Conservation (phyloP, 2,113 vertebrate genomes). For the Carassius gibelio region DNA sequence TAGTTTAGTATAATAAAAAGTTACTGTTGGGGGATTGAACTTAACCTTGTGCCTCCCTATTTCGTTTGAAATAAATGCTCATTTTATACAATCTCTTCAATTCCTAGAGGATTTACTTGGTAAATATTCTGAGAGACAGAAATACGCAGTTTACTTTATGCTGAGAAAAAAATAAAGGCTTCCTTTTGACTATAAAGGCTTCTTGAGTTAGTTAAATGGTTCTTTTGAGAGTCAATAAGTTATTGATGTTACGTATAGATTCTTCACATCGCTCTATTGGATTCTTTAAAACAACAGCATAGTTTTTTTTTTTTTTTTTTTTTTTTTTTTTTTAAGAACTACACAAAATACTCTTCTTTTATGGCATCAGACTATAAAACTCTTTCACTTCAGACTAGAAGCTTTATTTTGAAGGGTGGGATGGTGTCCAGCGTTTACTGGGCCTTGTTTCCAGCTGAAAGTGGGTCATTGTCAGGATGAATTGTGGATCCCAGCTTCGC, state of each 20-base stretch:
- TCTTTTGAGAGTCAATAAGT: not conserved
- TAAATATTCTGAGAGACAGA: not conserved
- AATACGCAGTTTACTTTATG: not conserved
- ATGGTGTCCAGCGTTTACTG: slow-evolving; percentile 27
- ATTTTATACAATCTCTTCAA: too few relatives aligned
- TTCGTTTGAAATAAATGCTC: too few relatives aligned
- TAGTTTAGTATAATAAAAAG: too few relatives aligned
- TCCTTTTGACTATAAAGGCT: not conserved
- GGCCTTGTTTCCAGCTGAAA: slow-evolving; percentile 34
- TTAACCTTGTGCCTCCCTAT: too few relatives aligned
- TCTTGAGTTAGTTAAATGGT: not conserved
- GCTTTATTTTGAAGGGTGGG: not conserved
- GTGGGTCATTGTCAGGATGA: slow-evolving; percentile 38
- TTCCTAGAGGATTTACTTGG: too few relatives aligned
- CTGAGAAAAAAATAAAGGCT: not conserved
- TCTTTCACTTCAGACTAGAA: not conserved
- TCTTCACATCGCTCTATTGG: not conserved
- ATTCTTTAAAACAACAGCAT: not conserved
- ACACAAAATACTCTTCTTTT: not conserved
- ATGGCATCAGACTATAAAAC: not conserved
- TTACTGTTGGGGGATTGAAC: too few relatives aligned
- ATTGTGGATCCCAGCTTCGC: slow-evolving; percentile 9
- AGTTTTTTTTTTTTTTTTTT: not conserved
- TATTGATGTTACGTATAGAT: not conserved
- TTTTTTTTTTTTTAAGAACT: not conserved